These are phyloP conservation scores for Cheilosia impressa DNA, from an alignment of 2,888 invertebrate genomes.

Conservation along the genomic window DNA sequence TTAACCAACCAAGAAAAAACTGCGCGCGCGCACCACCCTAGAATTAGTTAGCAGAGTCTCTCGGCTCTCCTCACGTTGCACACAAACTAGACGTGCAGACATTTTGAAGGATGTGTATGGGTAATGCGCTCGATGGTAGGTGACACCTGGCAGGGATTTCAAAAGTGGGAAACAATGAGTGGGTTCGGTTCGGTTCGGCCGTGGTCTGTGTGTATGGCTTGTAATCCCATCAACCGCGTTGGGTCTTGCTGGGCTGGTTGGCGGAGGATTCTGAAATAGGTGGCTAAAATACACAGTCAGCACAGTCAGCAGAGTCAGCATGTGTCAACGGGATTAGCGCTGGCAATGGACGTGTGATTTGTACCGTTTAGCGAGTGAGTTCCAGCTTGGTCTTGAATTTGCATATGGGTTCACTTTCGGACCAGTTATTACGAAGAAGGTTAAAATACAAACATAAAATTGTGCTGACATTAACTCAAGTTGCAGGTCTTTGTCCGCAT, in stretches of 20 bases:
- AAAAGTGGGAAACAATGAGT: slow-evolving; percentile 72
- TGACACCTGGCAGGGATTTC: slow-evolving; percentile 74
- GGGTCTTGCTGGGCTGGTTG: slow-evolving; percentile 27
- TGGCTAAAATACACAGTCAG: slow-evolving; percentile 51
- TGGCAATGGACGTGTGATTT: slow-evolving; percentile 25
- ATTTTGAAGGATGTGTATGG: slow-evolving; percentile 72
- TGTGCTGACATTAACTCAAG: too few species aligned
- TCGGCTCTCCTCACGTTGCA: slow-evolving; percentile 45
- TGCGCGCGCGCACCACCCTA: slow-evolving; percentile 21
- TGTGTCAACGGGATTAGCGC: slow-evolving; percentile 64
- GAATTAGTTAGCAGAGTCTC: slow-evolving; percentile 24
- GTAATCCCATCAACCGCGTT: slow-evolving; percentile 62
- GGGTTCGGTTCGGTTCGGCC: slow-evolving; percentile 13
- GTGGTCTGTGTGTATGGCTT: slow-evolving; percentile 23
- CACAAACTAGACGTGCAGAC: slow-evolving; percentile 72
- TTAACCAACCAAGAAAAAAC: slow-evolving; percentile 7
- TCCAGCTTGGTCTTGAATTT: neutral
- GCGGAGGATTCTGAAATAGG: slow-evolving; percentile 52
- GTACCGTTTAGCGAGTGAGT: slow-evolving; percentile 48
- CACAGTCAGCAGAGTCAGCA: slow-evolving; percentile 36
- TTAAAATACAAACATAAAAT: too few species aligned
- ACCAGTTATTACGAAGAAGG: too few species aligned
- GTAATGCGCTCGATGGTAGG: slow-evolving; percentile 55
- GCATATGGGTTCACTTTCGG: too few species aligned
- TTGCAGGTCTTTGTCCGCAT: too few species aligned